Percentiles rank a stretch among this genome's conserved stretches.
These are phyloP conservation scores for Pipistrellus nathusii DNA, from an alignment of 2,797 vertebrate genomes.

Conservation along the genomic window DNA sequence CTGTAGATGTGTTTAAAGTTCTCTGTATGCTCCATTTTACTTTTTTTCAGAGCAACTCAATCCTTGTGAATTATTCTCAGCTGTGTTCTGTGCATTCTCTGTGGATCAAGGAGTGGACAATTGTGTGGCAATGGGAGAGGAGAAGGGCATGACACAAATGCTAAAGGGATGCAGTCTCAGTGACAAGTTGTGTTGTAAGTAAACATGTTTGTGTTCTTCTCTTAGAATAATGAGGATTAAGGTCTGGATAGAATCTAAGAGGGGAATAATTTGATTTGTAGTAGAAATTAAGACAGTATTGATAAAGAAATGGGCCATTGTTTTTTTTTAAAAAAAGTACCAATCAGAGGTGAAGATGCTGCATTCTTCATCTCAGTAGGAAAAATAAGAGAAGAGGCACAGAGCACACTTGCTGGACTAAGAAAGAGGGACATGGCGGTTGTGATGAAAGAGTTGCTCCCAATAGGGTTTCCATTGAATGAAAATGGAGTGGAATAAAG, in stretches of 20 bases:
- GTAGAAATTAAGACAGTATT: not conserved
- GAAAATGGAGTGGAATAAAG: not conserved
- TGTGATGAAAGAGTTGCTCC: not conserved
- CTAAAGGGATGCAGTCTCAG: constrained; percentile 86
- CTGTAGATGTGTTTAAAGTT: not conserved
- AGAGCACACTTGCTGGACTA: not conserved
- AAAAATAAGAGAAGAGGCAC: not conserved
- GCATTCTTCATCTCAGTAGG: not conserved
- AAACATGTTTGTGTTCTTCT: not conserved
- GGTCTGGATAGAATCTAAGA: not conserved
- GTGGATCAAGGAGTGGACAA: not conserved
- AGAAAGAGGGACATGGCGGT: not conserved
- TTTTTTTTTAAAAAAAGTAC: not conserved
- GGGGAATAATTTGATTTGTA: not conserved
- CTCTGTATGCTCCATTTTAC: not conserved
- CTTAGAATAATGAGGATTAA: not conserved
- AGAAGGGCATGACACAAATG: constrained; percentile 73
- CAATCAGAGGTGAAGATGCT: not conserved
- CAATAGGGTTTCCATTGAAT: not conserved
- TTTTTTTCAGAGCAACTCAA: not conserved
- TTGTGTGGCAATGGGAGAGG: not conserved
- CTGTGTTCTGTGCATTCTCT: not conserved
- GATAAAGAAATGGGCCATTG: not conserved
- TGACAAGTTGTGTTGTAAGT: constrained; percentile 88
- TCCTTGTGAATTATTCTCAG: not conserved